phyloP scores from a whole-genome alignment of 2,113 vertebrate genomes.

The Nyctibius bracteatus region DNA sequence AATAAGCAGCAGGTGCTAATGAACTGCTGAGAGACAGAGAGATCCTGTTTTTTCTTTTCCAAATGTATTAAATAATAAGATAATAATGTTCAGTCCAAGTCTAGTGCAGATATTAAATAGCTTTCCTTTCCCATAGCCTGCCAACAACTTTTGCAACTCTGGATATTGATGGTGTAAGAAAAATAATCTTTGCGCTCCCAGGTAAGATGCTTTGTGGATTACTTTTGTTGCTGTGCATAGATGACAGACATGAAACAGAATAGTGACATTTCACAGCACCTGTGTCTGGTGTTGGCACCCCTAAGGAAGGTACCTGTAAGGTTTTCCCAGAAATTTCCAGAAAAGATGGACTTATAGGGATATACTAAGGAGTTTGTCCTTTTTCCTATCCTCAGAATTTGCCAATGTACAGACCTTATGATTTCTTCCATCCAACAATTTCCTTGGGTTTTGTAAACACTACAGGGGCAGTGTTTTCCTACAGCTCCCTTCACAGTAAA shows the following conservation, averaged over 20 bases:
- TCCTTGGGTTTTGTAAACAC: background rate
- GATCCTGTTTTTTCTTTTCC: background rate
- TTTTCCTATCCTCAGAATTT: background rate
- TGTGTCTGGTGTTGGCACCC: background rate
- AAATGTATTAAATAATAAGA: background rate
- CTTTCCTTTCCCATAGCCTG: slow-evolving; percentile 76
- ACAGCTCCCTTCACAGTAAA: background rate
- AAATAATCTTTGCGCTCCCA: slow-evolving; percentile 99
- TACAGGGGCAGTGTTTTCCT: background rate
- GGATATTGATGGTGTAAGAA: slow-evolving; percentile 96
- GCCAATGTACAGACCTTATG: fast-evolving
- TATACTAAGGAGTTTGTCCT: background rate
- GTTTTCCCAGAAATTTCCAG: background rate
- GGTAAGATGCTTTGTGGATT: slow-evolving; percentile 76
- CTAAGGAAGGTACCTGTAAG: background rate
- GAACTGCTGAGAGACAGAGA: background rate
- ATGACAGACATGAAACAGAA: background rate
- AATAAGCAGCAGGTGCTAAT: background rate
- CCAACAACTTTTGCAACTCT: slow-evolving; percentile 98
- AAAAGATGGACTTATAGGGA: background rate
- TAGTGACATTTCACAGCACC: background rate
- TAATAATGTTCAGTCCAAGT: background rate
- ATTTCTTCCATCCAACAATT: background rate
- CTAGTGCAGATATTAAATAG: background rate
- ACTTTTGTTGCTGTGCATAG: slow-evolving; percentile 1